A percentile compares a stretch with the other conserved stretches of the same genome.
phyloP scores from a whole-genome alignment of 2,888 invertebrate genomes.

The Drosophila sordidapex region DNA sequence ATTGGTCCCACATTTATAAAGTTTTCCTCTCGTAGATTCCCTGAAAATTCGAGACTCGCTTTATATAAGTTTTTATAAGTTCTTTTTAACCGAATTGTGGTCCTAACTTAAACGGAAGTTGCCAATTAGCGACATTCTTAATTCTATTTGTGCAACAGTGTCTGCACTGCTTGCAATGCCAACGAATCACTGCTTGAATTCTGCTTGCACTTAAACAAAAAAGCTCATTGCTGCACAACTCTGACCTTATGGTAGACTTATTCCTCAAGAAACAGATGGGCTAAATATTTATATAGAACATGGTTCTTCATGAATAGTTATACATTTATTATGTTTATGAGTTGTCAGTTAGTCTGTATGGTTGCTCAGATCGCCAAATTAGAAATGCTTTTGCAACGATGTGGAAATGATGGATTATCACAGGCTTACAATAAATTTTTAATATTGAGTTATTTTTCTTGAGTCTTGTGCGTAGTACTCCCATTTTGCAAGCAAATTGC shows the following conservation, averaged over 20 bases:
- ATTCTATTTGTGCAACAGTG: neutral
- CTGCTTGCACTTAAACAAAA: neutral
- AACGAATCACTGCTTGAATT: constrained; percentile 14
- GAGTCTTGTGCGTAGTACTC: neutral
- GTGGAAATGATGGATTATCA: neutral
- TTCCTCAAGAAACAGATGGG: neutral
- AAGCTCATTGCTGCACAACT: constrained; percentile 4
- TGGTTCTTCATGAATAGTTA: neutral
- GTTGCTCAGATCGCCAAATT: neutral
- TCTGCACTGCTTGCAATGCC: constrained; percentile 8
- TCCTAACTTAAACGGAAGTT: neutral
- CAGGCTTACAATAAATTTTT: neutral
- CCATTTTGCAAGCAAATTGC: neutral
- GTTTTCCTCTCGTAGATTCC: neutral
- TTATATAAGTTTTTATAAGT: neutral
- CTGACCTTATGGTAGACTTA: neutral
- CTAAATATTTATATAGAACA: neutral
- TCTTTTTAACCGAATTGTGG: neutral
- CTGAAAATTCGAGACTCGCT: neutral
- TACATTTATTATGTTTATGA: neutral
- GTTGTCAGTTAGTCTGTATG: neutral
- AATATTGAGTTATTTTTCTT: neutral
- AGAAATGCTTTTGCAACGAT: neutral
- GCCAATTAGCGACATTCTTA: neutral
- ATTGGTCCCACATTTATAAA: neutral